Conservation (phyloP, 2,888 invertebrate species). For the Drosophila histrio region DNA sequence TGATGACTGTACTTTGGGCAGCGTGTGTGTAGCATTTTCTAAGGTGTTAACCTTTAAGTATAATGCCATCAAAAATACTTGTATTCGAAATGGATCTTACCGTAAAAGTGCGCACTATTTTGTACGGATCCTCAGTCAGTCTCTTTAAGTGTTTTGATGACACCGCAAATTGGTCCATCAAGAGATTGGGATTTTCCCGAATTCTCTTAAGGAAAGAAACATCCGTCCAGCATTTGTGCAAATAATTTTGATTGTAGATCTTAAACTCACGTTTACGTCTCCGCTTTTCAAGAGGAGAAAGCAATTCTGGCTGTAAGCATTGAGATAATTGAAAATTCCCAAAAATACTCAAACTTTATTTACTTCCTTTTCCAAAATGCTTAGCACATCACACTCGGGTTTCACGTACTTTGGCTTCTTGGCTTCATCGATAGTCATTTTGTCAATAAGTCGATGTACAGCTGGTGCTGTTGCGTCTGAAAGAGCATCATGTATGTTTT, state of each 20-base stretch:
- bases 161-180: slow-evolving; percentile 58
- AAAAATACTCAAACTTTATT: neutral
- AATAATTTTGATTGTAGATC: slow-evolving; percentile 79
- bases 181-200: slow-evolving; percentile 61
- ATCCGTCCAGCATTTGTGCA: slow-evolving; percentile 77
- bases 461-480: slow-evolving; percentile 61
- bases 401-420: slow-evolving; percentile 57
- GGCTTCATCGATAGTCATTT: slow-evolving; percentile 35
- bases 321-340: neutral
- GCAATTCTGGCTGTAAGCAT: slow-evolving; percentile 54
- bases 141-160: slow-evolving; percentile 61
- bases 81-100: slow-evolving; percentile 39
- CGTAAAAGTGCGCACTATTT: slow-evolving; percentile 66
- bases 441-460: slow-evolving; percentile 60
- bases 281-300: slow-evolving; percentile 76
- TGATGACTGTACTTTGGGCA: slow-evolving; percentile 77
- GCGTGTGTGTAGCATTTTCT: slow-evolving; percentile 83
- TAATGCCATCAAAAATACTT: neutral
- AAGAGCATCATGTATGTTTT: slow-evolving; percentile 72
- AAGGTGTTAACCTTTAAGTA: neutral
- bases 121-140: slow-evolving; percentile 64
- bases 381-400: slow-evolving; percentile 79
- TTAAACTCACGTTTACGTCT: slow-evolving; percentile 74
- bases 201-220: slow-evolving; percentile 72
- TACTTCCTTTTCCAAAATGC: slow-evolving; percentile 77